These are phyloP conservation scores for Gadopsis marmoratus DNA, from an alignment of 2,797 vertebrate genomes.

Conservation along the genomic window DNA sequence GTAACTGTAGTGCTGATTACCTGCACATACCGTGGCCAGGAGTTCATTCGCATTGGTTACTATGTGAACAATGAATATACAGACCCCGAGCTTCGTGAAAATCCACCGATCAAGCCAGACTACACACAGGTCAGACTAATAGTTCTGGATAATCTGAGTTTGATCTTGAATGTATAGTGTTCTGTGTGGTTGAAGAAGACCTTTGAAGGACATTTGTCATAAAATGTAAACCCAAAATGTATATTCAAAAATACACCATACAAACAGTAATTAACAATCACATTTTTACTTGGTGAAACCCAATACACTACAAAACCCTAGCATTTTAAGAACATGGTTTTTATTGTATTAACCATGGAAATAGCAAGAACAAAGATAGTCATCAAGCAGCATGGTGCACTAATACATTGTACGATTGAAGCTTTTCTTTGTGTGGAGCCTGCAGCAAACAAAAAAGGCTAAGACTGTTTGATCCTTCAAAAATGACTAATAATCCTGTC, in stretches of 20 bases:
- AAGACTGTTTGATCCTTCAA: background rate
- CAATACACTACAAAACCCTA: background rate
- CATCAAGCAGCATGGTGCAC: background rate
- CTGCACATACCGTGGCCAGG: slow-evolving; percentile 93
- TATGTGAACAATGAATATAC: slow-evolving; percentile 97
- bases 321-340: background rate
- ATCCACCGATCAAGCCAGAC: slow-evolving; percentile 91
- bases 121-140: slow-evolving; percentile 88
- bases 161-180: background rate
- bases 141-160: slow-evolving; percentile 4
- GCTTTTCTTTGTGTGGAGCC: slow-evolving; percentile 10
- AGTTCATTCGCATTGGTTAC: slow-evolving; percentile 95
- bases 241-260: background rate
- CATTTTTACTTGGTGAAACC: background rate
- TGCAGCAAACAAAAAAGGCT: slow-evolving; percentile 18
- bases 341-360: background rate
- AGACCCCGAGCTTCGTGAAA: slow-evolving; percentile 91
- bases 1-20: slow-evolving; percentile 95
- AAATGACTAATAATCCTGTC: slow-evolving; percentile 28
- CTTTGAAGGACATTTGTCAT: background rate
- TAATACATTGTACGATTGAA: slow-evolving; percentile 12
- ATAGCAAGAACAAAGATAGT: background rate
- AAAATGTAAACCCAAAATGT: background rate
- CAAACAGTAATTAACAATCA: background rate
- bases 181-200: background rate